A percentile compares a stretch with the other conserved stretches of the same genome.
These are phyloP conservation scores for Pseudolaguvia tuberculata DNA, from an alignment of 2,113 vertebrate species.

Conservation along the genomic window DNA sequence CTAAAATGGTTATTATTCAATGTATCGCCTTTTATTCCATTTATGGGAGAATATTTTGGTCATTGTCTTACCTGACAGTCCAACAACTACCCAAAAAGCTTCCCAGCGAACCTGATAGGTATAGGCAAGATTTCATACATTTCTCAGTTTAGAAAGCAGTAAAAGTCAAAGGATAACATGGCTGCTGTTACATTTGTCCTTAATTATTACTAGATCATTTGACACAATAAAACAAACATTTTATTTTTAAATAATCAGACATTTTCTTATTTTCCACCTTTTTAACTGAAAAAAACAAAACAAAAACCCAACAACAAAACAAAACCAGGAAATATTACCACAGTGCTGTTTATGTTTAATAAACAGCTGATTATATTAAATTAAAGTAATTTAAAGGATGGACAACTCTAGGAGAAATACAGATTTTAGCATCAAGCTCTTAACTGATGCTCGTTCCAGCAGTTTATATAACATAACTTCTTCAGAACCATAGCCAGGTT, in stretches of 20 bases:
- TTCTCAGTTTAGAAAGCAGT: too few relatives aligned
- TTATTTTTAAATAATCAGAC: not conserved
- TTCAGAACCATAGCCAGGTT: too few relatives aligned
- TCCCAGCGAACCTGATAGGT: too few relatives aligned
- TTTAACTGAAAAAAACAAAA: not conserved
- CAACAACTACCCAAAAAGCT: too few relatives aligned
- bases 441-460: too few relatives aligned
- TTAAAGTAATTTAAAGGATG: not conserved
- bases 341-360: not conserved
- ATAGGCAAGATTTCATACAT: too few relatives aligned
- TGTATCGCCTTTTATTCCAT: slow-evolving; percentile 12
- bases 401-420: too few relatives aligned
- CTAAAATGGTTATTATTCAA: not conserved
- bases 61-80: slow-evolving; percentile 14
- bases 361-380: not conserved
- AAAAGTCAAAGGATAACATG: too few relatives aligned
- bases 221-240: not conserved
- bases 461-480: too few relatives aligned
- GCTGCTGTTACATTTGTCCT: not conserved
- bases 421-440: too few relatives aligned
- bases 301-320: too few relatives aligned
- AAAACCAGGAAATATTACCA: too few relatives aligned
- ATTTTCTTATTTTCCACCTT: not conserved
- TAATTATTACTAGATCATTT: not conserved
- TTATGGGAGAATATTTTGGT: slow-evolving; percentile 11